Evolutionary conservation across 2,113 vertebrate genomes (phyloP), one percentile per base, ranked within the genome.

Genomic region (Recurvirostra avosetta): DNA sequence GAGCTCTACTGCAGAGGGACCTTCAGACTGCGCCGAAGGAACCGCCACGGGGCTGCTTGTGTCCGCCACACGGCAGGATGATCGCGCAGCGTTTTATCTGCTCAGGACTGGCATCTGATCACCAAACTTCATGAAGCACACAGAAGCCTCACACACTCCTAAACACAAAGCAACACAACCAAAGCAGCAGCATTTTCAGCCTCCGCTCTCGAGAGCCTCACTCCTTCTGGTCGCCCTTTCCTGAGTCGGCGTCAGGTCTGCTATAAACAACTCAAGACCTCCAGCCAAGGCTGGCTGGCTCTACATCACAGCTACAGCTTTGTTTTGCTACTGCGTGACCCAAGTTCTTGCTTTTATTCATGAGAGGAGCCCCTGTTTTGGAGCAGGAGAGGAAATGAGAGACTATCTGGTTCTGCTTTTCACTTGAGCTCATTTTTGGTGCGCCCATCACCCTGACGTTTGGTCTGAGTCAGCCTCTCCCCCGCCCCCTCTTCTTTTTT

Each of bases 101-200:
- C 49, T 50, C 49, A 7, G 49, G 49, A 13, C 49, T 50, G 49
- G 49, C 59, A 53, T 7, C 41, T 66, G 7, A 52, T 29, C 84
- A 15, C 38, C 55, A 15, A 41, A 38, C 16, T 10, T 25, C 72
- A 8, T 3, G 1, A 5, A 52, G 68, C 26, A 30, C 43, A 3
- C 15, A 18, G 56, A 26, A 11, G 9, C 22, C 73, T 36, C 52
- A 23, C 49, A 0, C 7, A 0, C 53, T 40, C 62, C 66, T n/a
- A 12, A n/a, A 4, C 36, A 1, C 61, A 8, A 18, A 0, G 0
- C 67, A 13, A 1, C 0, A 2, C 41, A 16, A 5, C 26, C 20
- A 1, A 30, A 52, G 50, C 7, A 49, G 83, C 41, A 7, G 85
- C 8, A 2, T 12, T 29, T 59, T 25, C 53, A 58, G 47, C 38